Conservation (phyloP, 2,113 vertebrate species). For the Campylorhamphus procurvoides region DNA sequence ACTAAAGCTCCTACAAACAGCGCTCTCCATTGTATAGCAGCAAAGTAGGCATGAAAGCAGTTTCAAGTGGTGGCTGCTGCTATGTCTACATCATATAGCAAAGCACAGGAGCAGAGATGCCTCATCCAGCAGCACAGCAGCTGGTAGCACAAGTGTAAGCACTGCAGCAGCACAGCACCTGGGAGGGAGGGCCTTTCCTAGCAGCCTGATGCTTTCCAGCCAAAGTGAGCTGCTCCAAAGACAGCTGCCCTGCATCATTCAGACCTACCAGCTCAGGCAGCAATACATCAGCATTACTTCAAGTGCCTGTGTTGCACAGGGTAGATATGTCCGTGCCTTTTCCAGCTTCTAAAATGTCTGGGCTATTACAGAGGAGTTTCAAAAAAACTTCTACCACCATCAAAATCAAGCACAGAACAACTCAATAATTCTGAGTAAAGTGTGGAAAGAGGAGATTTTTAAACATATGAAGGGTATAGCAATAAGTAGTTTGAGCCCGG, state of each 20-base stretch:
- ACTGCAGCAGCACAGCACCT: neutral
- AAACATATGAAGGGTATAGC: neutral
- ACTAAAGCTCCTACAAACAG: neutral
- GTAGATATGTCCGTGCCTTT: neutral
- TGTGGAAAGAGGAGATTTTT: neutral
- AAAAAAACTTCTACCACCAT: neutral
- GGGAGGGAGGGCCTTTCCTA: neutral
- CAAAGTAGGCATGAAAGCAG: neutral
- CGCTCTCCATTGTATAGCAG: neutral
- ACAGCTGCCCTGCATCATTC: neutral
- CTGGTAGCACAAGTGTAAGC: neutral
- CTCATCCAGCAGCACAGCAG: neutral
- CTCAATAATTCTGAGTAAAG: neutral
- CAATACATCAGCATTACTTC: neutral
- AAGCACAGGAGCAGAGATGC: neutral
- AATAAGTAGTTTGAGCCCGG: neutral
- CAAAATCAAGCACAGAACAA: neutral
- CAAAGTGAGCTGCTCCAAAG: neutral
- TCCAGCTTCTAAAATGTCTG: neutral
- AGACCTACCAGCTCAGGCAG: neutral
- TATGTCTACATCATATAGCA: neutral
- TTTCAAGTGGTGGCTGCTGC: neutral
- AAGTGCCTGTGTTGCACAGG: neutral
- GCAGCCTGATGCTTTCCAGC: neutral
- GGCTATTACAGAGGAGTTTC: neutral